These are phyloP conservation scores for Haliaeetus leucogaster DNA, from an alignment of 2,113 vertebrate species.

Conservation along the genomic window DNA sequence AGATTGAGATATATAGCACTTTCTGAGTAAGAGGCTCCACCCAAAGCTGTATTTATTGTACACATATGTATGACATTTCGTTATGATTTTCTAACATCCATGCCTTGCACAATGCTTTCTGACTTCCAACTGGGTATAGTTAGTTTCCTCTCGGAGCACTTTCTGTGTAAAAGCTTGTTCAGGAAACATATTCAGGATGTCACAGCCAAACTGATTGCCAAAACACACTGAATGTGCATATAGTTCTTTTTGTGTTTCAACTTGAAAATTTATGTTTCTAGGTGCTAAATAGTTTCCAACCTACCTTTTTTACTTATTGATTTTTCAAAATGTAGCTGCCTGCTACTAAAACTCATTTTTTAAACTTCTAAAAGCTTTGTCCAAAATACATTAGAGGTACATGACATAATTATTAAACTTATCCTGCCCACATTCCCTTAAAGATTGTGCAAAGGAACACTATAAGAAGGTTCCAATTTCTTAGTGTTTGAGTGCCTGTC, in stretches of 20 bases:
- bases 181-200: neutral
- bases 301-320: rapidly evolving
- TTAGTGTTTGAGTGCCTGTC: neutral
- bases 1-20: too few relatives aligned
- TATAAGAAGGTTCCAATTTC: neutral
- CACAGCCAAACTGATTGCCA: neutral
- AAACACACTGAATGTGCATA: neutral
- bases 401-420: neutral
- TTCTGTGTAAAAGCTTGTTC: too few relatives aligned
- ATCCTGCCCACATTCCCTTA: neutral
- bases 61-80: too few relatives aligned
- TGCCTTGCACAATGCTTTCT: too few relatives aligned
- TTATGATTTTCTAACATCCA: too few relatives aligned
- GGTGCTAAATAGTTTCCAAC: neutral
- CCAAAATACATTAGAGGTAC: neutral
- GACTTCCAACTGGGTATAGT: too few relatives aligned
- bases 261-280: neutral
- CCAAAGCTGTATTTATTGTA: too few relatives aligned
- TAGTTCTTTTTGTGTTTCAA: neutral
- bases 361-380: neutral
- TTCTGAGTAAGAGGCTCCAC: too few relatives aligned
- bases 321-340: neutral
- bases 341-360: neutral
- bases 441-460: neutral
- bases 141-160: too few relatives aligned